Evolutionary conservation across 2,888 invertebrate genomes (phyloP).

Genomic region (Aspidiotus destructor): DNA sequence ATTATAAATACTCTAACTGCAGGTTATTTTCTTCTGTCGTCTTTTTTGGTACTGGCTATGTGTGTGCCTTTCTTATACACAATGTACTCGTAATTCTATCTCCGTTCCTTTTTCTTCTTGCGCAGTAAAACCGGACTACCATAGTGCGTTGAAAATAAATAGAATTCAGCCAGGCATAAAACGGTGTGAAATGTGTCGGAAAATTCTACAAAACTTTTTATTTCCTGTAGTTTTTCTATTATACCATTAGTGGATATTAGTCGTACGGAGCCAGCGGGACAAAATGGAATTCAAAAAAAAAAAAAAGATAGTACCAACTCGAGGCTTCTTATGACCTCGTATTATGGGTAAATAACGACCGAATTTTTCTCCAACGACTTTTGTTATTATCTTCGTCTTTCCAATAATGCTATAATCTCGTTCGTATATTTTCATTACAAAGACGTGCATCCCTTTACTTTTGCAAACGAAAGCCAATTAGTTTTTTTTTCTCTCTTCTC

Average conservation of each 20-base stretch:
- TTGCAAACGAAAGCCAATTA: slow-evolving; percentile 22
- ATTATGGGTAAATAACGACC: slow-evolving; percentile 25
- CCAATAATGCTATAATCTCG: slow-evolving; percentile 26
- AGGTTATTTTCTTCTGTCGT: no score
- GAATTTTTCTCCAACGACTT: slow-evolving; percentile 27
- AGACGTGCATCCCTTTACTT: slow-evolving; percentile 12
- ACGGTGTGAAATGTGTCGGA: slow-evolving; percentile 31
- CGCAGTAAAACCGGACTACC: no score
- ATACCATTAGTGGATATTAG: slow-evolving; percentile 31
- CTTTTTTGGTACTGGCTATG: no score
- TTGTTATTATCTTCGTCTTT: slow-evolving; percentile 30
- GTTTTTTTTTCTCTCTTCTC: slow-evolving; percentile 14
- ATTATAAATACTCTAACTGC: no score
- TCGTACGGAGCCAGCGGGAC: not conserved
- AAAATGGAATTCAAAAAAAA: not conserved
- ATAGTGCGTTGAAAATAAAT: slow-evolving; percentile 20
- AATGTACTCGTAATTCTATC: no score
- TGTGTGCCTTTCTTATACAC: no score
- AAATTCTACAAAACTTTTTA: slow-evolving; percentile 27
- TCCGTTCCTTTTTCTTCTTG: no score
- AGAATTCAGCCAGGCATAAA: slow-evolving; percentile 30
- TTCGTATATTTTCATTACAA: slow-evolving; percentile 30
- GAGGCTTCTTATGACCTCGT: slow-evolving; percentile 27
- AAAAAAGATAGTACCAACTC: slow-evolving; percentile 15
- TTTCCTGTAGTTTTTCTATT: slow-evolving; percentile 30